Evolutionary conservation across 2,113 vertebrate genomes (phyloP).

Genomic region (Phalacrocorax pelagicus): DNA sequence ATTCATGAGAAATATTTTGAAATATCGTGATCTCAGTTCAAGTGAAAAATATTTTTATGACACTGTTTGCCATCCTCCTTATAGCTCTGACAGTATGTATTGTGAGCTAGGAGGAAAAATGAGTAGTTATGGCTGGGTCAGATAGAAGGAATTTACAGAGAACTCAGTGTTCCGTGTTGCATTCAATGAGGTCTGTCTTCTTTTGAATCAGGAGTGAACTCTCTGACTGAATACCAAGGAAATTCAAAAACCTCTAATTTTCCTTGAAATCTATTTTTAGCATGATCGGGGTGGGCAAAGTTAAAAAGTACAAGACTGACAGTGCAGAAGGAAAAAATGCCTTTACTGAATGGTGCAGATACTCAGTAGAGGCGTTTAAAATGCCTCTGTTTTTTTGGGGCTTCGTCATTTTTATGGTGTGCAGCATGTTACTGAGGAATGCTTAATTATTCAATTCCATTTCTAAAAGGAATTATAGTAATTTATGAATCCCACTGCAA

Average conservation of each 20-base stretch:
- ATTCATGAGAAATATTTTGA: not conserved
- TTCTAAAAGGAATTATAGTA: not conserved
- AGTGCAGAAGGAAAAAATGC: not conserved
- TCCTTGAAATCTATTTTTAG: constrained; percentile 31
- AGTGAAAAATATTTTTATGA: not conserved
- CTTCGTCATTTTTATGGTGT: not conserved
- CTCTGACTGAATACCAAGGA: not conserved
- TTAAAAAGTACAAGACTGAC: not conserved
- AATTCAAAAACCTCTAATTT: constrained; percentile 35
- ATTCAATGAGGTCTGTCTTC: not conserved
- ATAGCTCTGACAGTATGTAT: not conserved
- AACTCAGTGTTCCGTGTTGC: not conserved
- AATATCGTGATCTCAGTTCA: not conserved
- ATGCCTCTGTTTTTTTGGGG: not conserved
- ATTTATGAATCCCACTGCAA: not conserved
- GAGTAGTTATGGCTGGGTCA: constrained; percentile 1
- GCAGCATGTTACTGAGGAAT: not conserved
- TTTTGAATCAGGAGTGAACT: not conserved
- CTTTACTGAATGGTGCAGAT: not conserved
- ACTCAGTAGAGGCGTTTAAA: not conserved
- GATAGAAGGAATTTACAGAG: not conserved
- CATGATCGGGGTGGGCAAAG: not conserved
- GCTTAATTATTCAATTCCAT: not conserved
- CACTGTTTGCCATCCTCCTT: not conserved
- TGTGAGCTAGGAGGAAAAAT: not conserved